A percentile compares a stretch with the other conserved stretches of the same genome.
These are phyloP conservation scores for Megatriorchis doriae DNA, from an alignment of 2,113 vertebrate genomes.

Conservation along the genomic window DNA sequence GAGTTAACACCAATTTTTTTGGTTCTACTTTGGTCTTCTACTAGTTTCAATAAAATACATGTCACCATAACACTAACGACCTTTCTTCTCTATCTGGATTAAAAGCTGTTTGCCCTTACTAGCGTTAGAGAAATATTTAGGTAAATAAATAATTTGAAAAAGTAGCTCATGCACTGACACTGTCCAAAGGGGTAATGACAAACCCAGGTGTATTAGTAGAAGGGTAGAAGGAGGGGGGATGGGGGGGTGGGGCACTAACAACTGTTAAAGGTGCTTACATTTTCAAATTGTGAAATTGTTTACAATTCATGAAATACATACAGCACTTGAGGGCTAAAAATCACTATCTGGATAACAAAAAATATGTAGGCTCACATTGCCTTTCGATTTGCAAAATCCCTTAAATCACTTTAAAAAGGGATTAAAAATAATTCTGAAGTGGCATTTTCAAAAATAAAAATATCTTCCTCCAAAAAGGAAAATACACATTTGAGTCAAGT, in stretches of 20 bases:
- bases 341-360: background rate
- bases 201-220: background rate
- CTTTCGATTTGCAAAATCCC: background rate
- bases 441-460: background rate
- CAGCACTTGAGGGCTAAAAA: background rate
- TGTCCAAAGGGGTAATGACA: background rate
- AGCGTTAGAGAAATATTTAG: background rate
- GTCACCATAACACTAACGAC: background rate
- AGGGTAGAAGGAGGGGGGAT: too few relatives aligned
- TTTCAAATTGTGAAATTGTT: background rate
- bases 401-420: background rate
- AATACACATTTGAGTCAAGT: background rate
- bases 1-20: background rate
- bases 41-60: background rate
- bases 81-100: background rate
- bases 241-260: accelerated
- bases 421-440: background rate
- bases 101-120: background rate
- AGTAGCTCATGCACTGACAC: background rate
- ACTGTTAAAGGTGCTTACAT: background rate
- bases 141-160: background rate
- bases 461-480: background rate
- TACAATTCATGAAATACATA: background rate
- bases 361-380: background rate
- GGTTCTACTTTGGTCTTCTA: background rate